Conservation (phyloP, 2,888 invertebrate species). For the Eupithecia pulchellata region DNA sequence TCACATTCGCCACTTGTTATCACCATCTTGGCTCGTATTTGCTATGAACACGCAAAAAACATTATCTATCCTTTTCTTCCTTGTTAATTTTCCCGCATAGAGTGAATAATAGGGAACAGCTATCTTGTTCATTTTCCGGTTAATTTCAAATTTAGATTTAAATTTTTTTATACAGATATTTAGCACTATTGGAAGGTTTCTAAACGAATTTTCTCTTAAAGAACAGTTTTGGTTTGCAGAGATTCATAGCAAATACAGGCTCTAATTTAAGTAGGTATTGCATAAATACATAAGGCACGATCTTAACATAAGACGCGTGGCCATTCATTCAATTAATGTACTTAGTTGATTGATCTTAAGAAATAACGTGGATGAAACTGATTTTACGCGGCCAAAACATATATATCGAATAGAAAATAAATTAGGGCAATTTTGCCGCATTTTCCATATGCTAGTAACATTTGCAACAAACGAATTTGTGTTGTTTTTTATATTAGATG, state of each 20-base stretch:
- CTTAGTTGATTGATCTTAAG: too few species aligned
- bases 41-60: not conserved
- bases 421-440: not conserved
- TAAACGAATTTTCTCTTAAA: not conserved
- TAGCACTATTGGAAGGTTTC: too few species aligned
- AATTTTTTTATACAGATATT: too few species aligned
- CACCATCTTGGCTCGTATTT: not conserved
- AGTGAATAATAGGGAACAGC: too few species aligned
- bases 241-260: not conserved
- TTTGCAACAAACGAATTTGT: not conserved
- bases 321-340: conserved; percentile 23
- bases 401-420: not conserved
- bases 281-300: conserved; percentile 62
- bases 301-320: conserved; percentile 54
- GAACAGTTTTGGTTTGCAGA: not conserved
- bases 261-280: conserved; percentile 59
- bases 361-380: too few species aligned
- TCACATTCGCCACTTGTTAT: conserved; percentile 45
- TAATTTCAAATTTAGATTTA: too few species aligned
- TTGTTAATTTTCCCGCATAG: too few species aligned
- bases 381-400: too few species aligned
- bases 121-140: too few species aligned
- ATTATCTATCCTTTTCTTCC: too few species aligned
- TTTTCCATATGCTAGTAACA: not conserved
- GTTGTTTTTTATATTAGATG: too few species aligned